Percentiles rank a stretch among this genome's conserved stretches.
Evolutionary conservation across 2,888 invertebrate species (phyloP).

Genomic region (Eucera pruinosa): DNA sequence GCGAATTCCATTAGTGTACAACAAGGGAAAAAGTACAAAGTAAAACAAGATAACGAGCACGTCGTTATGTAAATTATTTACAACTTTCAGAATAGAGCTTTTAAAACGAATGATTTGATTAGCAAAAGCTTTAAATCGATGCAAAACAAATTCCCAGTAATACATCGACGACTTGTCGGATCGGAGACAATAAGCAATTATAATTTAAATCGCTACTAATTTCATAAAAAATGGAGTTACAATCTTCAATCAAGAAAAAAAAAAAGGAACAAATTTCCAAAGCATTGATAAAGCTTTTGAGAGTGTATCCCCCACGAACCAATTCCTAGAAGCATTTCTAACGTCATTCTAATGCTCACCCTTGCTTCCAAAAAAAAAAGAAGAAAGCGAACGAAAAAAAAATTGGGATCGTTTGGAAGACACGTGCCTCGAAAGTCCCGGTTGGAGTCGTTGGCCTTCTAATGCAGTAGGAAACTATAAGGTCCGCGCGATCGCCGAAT

Average conservation of each 20-base stretch:
- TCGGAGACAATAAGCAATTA: too few relatives aligned
- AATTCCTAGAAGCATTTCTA: background rate
- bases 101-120: too few relatives aligned
- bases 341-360: background rate
- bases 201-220: too few relatives aligned
- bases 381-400: slow-evolving; percentile 5
- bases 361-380: background rate
- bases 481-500: slow-evolving; percentile 60
- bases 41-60: too few relatives aligned
- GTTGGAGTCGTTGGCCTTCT: slow-evolving; percentile 67
- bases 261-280: background rate
- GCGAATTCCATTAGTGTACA: too few relatives aligned
- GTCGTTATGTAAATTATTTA: too few relatives aligned
- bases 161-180: too few relatives aligned
- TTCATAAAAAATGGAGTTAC: too few relatives aligned
- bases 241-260: background rate
- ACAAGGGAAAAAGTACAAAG: too few relatives aligned
- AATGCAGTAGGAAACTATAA: slow-evolving; percentile 73
- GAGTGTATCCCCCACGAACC: background rate
- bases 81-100: too few relatives aligned
- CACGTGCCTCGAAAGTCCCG: slow-evolving; percentile 60
- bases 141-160: too few relatives aligned
- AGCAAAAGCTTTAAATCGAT: too few relatives aligned
- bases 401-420: slow-evolving; percentile 40
- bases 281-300: background rate